These are phyloP conservation scores for Danio albolineatus DNA, from an alignment of 2,797 vertebrate species.

Conservation along the genomic window DNA sequence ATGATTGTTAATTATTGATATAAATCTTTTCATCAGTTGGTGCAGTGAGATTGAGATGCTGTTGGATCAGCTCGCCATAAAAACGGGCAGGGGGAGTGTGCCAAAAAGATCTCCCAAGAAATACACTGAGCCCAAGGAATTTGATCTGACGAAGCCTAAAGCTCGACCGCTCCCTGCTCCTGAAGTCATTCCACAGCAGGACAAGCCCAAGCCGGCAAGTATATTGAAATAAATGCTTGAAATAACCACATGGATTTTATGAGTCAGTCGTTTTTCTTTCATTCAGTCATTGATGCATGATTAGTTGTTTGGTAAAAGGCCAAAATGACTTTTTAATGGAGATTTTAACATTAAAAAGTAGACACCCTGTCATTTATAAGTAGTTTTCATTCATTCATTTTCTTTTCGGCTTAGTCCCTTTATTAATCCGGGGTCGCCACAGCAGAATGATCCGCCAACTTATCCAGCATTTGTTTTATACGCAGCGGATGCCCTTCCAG, in stretches of 20 bases:
- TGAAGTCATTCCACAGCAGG: slow-evolving; percentile 74
- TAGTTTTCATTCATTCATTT: no score
- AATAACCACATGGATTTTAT: not conserved
- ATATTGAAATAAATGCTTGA: not conserved
- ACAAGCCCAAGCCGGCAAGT: slow-evolving; percentile 82
- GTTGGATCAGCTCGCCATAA: slow-evolving; percentile 75
- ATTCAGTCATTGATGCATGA: not conserved
- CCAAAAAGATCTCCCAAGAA: slow-evolving; percentile 68
- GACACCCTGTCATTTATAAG: not conserved
- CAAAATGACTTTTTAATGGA: not conserved
- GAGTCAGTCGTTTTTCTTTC: not conserved
- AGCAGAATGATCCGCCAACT: no score
- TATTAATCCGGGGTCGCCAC: no score
- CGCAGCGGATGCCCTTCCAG: no score
- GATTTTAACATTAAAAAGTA: not conserved
- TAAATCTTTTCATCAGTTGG: no score
- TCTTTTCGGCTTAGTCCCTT: no score
- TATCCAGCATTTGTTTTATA: no score
- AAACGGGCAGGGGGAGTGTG: slow-evolving; percentile 51
- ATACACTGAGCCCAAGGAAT: slow-evolving; percentile 83
- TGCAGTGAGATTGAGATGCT: slow-evolving; percentile 82
- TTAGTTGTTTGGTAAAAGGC: not conserved
- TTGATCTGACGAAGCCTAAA: slow-evolving; percentile 83
- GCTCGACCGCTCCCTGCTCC: slow-evolving; percentile 76
- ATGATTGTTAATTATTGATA: no score